These are phyloP conservation scores for Sus cebifrons DNA, from an alignment of 2,797 vertebrate species.

Conservation along the genomic window DNA sequence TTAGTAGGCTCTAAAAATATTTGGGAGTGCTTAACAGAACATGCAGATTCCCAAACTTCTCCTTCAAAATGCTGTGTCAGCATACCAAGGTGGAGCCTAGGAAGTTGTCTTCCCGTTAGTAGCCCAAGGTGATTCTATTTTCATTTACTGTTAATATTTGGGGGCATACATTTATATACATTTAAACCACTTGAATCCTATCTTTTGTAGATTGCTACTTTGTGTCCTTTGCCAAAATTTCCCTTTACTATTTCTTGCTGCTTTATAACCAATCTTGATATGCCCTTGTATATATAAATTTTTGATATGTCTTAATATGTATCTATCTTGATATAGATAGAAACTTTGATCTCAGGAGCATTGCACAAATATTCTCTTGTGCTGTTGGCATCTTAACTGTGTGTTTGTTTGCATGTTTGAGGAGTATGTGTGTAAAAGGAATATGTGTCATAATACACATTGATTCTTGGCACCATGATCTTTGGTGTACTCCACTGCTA, in stretches of 20 bases:
- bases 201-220: slow-evolving; percentile 42
- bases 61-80: neutral
- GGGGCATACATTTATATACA: neutral
- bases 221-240: neutral
- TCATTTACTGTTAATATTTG: slow-evolving; percentile 12
- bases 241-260: slow-evolving; percentile 15
- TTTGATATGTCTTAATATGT: neutral
- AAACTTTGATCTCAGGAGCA: slow-evolving; percentile 5
- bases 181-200: neutral
- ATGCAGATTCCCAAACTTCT: neutral
- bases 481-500: neutral
- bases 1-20: slow-evolving; percentile 8
- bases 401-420: neutral
- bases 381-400: neutral
- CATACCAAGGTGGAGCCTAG: neutral
- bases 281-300: neutral
- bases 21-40: neutral
- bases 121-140: neutral
- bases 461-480: neutral
- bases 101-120: neutral
- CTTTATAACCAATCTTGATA: slow-evolving; percentile 38
- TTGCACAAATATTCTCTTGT: neutral
- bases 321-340: neutral
- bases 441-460: neutral
- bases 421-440: neutral